Percentiles rank a stretch among this genome's conserved stretches.
phyloP scores from a whole-genome alignment of 2,113 vertebrate genomes.

The Pyrgilauda ruficollis region DNA sequence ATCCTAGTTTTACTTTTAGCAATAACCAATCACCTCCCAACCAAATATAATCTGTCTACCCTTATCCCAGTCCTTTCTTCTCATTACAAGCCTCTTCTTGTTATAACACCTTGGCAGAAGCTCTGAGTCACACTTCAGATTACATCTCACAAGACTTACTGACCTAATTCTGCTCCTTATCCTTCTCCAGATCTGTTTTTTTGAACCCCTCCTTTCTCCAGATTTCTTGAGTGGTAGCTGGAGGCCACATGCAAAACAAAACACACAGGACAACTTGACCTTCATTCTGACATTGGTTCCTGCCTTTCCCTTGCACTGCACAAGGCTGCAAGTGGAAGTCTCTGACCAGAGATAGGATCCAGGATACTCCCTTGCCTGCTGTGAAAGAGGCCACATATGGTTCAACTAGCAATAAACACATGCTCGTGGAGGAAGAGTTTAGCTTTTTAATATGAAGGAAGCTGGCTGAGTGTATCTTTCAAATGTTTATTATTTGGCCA shows the following conservation, averaged over 20 bases:
- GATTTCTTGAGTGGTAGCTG: neutral
- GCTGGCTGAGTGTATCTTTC: neutral
- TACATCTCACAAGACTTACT: neutral
- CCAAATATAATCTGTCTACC: neutral
- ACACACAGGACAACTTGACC: neutral
- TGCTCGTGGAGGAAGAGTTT: neutral
- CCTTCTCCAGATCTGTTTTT: neutral
- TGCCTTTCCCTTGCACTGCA: neutral
- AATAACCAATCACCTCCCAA: neutral
- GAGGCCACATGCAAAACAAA: neutral
- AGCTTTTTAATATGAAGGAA: conserved; percentile 17
- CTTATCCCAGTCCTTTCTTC: neutral
- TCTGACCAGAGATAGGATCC: neutral
- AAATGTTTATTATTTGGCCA: conserved; percentile 27
- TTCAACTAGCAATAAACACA: neutral
- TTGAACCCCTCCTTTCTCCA: neutral
- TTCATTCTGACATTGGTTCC: neutral
- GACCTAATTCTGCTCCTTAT: neutral
- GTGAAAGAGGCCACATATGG: neutral
- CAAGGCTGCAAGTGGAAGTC: neutral
- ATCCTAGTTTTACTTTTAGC: neutral
- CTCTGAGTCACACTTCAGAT: neutral
- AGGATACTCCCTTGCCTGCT: neutral
- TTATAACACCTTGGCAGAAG: neutral
- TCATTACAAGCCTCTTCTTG: neutral